These are phyloP conservation scores for Laothoe populi DNA, from an alignment of 2,888 invertebrate species.

Conservation along the genomic window DNA sequence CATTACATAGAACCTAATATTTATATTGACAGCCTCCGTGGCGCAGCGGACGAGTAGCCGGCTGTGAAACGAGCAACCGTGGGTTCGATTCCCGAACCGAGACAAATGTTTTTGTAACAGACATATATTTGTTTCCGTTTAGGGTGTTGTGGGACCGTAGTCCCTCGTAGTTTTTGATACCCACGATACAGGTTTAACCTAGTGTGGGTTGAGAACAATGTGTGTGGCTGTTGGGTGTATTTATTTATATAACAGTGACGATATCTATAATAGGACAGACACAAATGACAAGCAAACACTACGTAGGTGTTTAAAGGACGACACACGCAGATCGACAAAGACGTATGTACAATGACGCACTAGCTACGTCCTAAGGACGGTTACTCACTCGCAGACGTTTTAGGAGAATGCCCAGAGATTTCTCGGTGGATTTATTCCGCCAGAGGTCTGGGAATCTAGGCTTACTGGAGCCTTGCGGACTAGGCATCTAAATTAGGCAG, in stretches of 20 bases:
- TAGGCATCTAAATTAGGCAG: constrained; percentile 67
- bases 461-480: constrained; percentile 64
- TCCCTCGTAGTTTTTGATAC: no score
- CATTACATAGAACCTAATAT: no score
- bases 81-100: no score
- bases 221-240: no score
- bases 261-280: constrained; percentile 33
- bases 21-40: no score
- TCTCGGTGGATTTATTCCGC: constrained; percentile 74
- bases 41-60: no score
- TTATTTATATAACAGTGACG: neutral
- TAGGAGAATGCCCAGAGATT: constrained; percentile 73
- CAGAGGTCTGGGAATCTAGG: constrained; percentile 74
- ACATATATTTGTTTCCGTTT: no score
- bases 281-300: constrained; percentile 32
- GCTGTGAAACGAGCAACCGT: no score
- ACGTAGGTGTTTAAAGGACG: constrained; percentile 42
- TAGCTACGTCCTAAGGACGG: constrained; percentile 44
- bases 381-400: constrained; percentile 76
- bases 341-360: constrained; percentile 36
- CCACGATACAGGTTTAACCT: no score
- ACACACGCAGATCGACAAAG: constrained; percentile 45
- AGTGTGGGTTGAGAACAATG: no score
- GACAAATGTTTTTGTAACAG: no score
- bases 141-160: no score